Base-by-base conservation (phyloP, 1,140 invertebrate species). In the Drosophila chauvacae region DNA sequence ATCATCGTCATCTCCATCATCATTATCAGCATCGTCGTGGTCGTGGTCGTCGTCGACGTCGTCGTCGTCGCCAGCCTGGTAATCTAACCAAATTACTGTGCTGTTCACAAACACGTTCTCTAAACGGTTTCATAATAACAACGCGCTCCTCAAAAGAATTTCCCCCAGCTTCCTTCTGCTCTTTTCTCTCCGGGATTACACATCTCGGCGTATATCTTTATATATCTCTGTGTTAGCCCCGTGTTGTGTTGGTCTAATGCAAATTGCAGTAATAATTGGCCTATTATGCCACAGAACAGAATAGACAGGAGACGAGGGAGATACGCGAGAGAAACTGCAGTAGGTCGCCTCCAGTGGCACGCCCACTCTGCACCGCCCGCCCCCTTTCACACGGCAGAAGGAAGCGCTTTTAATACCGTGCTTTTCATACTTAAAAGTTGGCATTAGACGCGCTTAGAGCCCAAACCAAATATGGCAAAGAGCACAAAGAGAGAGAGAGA, bases 91-190 rank as follows among this genome's bases (percentile, higher is more conserved):
- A 90, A 90, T 90, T 90, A 90, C 85, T 90, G 78, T 90, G 85
- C 81, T 90, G 85, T 90, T 90, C 85, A 90, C 85, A 90, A 90
- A 90, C 85, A 90, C 85, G 85, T 90, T 90, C 86, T 90, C 85
- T 90, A 90, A 90, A 90, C 85, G 86, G 85, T 90, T 90, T 90
- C 85, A 90, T 90, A 90, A 90, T 90, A 90, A 90, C 81, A 86
- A 85, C 81, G 80, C 80, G 80, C 75, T 64, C 48, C 69, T 79
- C 55, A 85, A 78, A 77, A 90, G 84, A 90, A 88, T 90, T 81
- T 81, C 68, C 65, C 33, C 18, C 63, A 73, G 72, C 81, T 85
- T 85, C 81, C 81, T 84, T 85, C 79, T 48, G 62, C 81, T 85
- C 77, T 78, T 68, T 81, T 70, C 64, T 77, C 83, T 68, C 84